These are phyloP conservation scores for Dendrocincla tyrannina DNA, from an alignment of 2,797 vertebrate genomes.

Conservation along the genomic window DNA sequence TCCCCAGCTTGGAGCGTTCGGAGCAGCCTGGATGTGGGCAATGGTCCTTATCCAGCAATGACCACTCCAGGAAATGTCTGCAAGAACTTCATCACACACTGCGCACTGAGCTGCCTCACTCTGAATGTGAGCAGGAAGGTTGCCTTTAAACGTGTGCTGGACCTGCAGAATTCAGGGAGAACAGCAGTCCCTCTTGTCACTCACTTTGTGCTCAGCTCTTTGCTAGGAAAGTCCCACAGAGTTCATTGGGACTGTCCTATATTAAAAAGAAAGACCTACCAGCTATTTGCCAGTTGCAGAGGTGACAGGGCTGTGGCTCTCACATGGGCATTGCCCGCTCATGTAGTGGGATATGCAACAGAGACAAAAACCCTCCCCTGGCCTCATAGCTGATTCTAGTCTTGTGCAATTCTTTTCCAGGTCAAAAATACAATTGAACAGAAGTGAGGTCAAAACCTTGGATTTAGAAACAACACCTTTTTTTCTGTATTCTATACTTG, in stretches of 20 bases:
- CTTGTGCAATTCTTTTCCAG: background rate
- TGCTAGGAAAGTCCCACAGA: background rate
- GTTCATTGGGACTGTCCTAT: background rate
- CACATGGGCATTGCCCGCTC: background rate
- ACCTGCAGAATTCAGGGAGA: background rate
- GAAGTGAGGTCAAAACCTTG: background rate
- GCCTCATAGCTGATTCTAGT: background rate
- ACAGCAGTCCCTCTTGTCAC: background rate
- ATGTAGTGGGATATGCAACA: background rate
- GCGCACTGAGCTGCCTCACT: background rate
- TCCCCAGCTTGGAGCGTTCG: rapidly evolving
- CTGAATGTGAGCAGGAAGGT: background rate
- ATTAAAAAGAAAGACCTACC: background rate
- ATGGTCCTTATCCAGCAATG: background rate
- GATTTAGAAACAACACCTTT: background rate
- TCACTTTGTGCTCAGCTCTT: background rate
- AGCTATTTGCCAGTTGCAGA: background rate
- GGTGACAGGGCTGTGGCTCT: background rate
- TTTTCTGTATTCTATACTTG: background rate
- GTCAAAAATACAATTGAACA: background rate
- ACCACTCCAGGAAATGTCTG: rapidly evolving
- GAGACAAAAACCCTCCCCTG: background rate
- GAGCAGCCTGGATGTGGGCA: background rate
- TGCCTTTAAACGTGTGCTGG: background rate
- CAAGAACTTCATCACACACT: background rate